Conservation (phyloP, 1,140 invertebrate species). For the Pseudachorutes palmiensis region DNA sequence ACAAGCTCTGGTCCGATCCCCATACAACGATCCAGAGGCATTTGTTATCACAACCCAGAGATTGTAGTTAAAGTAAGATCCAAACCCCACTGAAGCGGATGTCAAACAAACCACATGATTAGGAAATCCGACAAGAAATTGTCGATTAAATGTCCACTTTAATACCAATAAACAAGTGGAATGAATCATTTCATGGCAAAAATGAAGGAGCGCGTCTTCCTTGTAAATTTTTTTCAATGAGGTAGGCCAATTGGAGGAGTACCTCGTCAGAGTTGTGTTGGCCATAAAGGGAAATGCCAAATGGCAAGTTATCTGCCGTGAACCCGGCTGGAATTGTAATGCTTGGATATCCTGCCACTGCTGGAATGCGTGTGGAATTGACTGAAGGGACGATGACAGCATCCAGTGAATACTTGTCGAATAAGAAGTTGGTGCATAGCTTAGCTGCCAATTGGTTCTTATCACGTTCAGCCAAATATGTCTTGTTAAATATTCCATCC, state of each 20-base stretch:
- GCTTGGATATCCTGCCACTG: constrained; percentile 7
- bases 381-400: neutral
- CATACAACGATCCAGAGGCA: too few species aligned
- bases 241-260: neutral
- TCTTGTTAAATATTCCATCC: constrained; percentile 17
- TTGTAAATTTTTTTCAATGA: neutral
- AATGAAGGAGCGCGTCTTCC: neutral
- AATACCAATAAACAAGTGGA: neutral
- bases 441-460: constrained; percentile 13
- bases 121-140: too few species aligned
- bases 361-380: neutral
- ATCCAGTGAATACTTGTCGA: constrained; percentile 4
- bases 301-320: neutral
- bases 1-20: too few species aligned
- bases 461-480: constrained; percentile 14
- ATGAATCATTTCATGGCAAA: neutral
- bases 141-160: too few species aligned
- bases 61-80: too few species aligned
- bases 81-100: too few species aligned
- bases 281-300: constrained; percentile 10
- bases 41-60: too few species aligned
- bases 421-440: neutral
- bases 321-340: constrained; percentile 9
- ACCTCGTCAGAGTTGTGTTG: constrained; percentile 2
- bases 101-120: too few species aligned